Percentiles rank a stretch among this genome's conserved stretches.
Evolutionary conservation across 2,888 invertebrate genomes (phyloP).

Genomic region (Drosophila prolongata): DNA sequence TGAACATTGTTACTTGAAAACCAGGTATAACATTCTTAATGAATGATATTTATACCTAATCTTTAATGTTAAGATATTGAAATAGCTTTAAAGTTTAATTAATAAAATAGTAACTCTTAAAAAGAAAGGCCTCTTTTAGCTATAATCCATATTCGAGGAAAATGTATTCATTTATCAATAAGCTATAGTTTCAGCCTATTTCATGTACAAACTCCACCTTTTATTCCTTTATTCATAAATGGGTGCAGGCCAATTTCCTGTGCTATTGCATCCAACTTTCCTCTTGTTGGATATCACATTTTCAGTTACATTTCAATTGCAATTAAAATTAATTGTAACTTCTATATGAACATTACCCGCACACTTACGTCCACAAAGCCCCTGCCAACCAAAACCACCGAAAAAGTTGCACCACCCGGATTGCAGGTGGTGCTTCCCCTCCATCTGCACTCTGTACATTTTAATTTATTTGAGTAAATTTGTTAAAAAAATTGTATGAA

Average conservation of each 20-base stretch:
- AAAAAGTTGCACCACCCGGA: conserved; percentile 16
- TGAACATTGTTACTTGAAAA: too few relatives aligned
- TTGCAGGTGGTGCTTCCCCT: conserved; percentile 49
- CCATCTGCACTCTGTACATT: conserved; percentile 50
- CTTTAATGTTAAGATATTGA: too few relatives aligned
- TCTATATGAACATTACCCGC: conserved; percentile 12
- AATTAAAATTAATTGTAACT: conserved; percentile 77
- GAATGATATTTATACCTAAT: too few relatives aligned
- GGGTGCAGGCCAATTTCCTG: conserved; percentile 27
- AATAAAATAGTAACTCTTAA: too few relatives aligned
- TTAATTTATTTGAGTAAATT: conserved; percentile 81
- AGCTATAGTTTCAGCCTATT: neutral
- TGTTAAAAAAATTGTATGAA: conserved; percentile 65
- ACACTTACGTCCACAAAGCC: neutral
- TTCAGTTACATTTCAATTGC: conserved; percentile 71
- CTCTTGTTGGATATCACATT: conserved; percentile 44
- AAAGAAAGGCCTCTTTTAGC: too few relatives aligned
- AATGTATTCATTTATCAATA: conserved; percentile 1
- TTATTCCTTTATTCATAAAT: conserved; percentile 7
- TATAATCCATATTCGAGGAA: neutral
- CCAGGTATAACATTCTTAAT: too few relatives aligned
- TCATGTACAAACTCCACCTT: neutral
- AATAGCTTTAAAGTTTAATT: too few relatives aligned
- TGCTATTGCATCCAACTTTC: conserved; percentile 4
- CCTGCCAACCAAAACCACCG: neutral